Conservation (phyloP, 2,797 vertebrate genomes). For the Myotis myotis region DNA sequence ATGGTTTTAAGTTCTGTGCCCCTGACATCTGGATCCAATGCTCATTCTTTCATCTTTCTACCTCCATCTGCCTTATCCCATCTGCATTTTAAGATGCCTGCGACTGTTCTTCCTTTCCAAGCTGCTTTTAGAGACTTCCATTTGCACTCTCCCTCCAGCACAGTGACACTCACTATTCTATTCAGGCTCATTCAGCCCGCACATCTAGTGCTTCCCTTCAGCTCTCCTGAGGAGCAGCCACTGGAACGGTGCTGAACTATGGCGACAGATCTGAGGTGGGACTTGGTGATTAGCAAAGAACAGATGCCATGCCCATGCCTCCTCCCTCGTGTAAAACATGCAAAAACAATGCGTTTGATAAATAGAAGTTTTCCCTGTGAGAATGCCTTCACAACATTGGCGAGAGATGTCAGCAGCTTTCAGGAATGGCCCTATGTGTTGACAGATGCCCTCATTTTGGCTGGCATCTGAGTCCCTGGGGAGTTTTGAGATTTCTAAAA, state of each 20-base stretch:
- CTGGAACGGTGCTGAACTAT: not conserved
- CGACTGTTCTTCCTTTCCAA: slow-evolving; percentile 37
- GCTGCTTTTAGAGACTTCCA: slow-evolving; percentile 7
- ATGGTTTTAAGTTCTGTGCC: not conserved
- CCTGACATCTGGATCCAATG: not conserved
- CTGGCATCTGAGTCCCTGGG: not conserved
- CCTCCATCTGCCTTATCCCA: not conserved
- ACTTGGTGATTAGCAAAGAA: not conserved
- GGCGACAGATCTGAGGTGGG: not conserved
- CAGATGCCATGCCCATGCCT: not conserved
- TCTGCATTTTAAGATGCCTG: not conserved
- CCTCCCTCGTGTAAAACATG: not conserved
- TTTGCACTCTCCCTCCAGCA: not conserved
- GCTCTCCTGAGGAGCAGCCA: not conserved
- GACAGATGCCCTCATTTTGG: slow-evolving; percentile 30
- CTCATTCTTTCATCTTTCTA: not conserved
- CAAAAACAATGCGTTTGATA: not conserved
- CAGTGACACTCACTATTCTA: not conserved
- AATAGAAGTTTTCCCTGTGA: not conserved
- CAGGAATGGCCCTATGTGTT: not conserved
- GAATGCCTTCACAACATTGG: not conserved
- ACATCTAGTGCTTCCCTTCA: not conserved
- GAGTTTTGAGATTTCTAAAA: not conserved
- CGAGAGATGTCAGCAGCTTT: not conserved
- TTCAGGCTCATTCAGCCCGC: not conserved